Conservation (phyloP, 1,140 invertebrate genomes). For the Lepidurus apus region DNA sequence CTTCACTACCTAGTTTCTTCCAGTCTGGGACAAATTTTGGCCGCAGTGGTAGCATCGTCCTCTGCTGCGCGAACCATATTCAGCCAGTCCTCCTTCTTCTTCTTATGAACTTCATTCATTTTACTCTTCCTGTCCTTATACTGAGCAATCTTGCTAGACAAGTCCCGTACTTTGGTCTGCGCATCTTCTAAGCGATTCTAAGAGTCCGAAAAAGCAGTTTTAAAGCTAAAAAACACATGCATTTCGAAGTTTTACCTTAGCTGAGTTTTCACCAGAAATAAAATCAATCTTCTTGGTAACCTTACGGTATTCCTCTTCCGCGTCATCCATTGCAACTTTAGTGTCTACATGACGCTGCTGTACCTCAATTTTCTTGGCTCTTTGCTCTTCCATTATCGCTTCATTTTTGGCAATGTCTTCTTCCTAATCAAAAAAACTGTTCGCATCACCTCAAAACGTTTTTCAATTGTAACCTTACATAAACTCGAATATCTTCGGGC, state of each 20-base stretch:
- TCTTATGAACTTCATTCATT: neutral
- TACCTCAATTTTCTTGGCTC: neutral
- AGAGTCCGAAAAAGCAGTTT: neutral
- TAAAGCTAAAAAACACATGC: too few species aligned
- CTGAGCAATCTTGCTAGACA: neutral
- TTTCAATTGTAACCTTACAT: neutral
- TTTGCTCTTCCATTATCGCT: neutral
- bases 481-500: neutral
- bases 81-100: neutral
- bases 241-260: neutral
- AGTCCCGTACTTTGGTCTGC: neutral
- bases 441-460: neutral
- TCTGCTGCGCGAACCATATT: neutral
- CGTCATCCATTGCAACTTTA: neutral
- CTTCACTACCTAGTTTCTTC: neutral
- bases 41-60: neutral
- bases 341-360: neutral
- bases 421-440: neutral
- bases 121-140: neutral
- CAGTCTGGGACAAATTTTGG: neutral
- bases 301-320: neutral
- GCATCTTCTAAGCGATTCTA: conserved; percentile 1
- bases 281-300: neutral
- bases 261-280: neutral
- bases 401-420: neutral